A percentile compares a stretch with the other conserved stretches of the same genome.
Evolutionary conservation across 2,797 vertebrate genomes (phyloP).

Genomic region (Enteromius afrohamiltoni): DNA sequence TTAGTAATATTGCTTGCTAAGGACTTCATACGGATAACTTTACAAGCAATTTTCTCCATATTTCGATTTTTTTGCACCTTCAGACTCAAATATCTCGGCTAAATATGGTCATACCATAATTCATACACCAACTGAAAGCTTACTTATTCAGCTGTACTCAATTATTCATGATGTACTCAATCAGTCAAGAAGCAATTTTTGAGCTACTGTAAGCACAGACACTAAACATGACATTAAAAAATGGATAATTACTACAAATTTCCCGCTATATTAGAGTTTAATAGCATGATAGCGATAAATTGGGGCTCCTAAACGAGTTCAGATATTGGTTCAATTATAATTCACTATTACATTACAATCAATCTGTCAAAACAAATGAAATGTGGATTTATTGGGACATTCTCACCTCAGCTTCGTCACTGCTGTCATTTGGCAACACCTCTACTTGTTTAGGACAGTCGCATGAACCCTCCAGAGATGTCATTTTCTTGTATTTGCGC

Average conservation of each 20-base stretch:
- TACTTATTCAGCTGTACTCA: too few relatives aligned
- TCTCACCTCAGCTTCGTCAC: constrained; percentile 80
- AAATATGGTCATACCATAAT: too few relatives aligned
- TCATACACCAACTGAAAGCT: too few relatives aligned
- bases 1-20: too few relatives aligned
- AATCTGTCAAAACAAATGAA: background rate
- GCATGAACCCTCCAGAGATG: constrained; percentile 65
- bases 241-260: background rate
- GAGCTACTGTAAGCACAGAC: background rate
- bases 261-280: background rate
- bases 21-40: too few relatives aligned
- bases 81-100: too few relatives aligned
- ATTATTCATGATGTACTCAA: too few relatives aligned
- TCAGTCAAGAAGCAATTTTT: background rate
- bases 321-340: background rate
- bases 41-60: too few relatives aligned
- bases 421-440: constrained; percentile 54
- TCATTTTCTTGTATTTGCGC: constrained; percentile 80
- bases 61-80: too few relatives aligned
- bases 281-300: background rate
- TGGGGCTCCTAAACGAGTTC: background rate
- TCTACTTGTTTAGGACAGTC: constrained; percentile 65
- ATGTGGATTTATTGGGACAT: background rate
- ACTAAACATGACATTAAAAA: background rate
- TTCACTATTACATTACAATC: background rate